Percentiles rank a stretch among this genome's conserved stretches.
Conservation (phyloP, 2,888 invertebrate species). For the Nowickia ferox region DNA sequence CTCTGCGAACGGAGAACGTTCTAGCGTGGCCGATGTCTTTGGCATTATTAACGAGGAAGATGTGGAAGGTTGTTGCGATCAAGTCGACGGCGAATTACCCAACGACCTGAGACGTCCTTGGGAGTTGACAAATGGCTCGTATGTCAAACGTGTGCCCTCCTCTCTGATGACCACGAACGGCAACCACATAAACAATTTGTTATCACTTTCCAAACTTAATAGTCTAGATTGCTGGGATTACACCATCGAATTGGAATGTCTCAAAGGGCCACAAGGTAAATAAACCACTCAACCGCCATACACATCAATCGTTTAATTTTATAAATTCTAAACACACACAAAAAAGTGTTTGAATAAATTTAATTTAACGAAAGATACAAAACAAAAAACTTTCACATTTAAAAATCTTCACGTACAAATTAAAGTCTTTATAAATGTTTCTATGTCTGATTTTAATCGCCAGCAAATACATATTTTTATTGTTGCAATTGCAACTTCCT, state of each 20-base stretch:
- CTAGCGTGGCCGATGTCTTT: constrained; percentile 71
- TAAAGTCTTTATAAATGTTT: background rate
- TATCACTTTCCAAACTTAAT: constrained; percentile 83
- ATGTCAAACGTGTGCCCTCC: constrained; percentile 68
- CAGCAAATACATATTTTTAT: background rate
- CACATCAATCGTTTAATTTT: background rate
- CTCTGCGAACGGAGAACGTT: constrained; percentile 37
- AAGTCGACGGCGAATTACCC: constrained; percentile 64
- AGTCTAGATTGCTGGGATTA: constrained; percentile 94
- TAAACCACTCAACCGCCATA: background rate
- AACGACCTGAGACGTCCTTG: constrained; percentile 72
- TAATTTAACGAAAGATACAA: background rate
- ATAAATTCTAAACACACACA: constrained; percentile 59
- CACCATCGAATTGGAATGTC: constrained; percentile 91
- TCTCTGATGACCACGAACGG: constrained; percentile 68
- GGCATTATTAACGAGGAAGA: constrained; percentile 74
- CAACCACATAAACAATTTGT: constrained; percentile 53
- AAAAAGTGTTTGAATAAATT: background rate
- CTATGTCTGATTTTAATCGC: background rate
- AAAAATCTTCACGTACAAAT: background rate
- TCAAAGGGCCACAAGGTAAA: constrained; percentile 90
- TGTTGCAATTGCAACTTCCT: background rate
- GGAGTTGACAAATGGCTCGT: constrained; percentile 69
- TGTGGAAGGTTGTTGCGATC: constrained; percentile 64
- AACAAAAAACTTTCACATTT: constrained; percentile 58